These are phyloP conservation scores for Drosophila dunni DNA, from an alignment of 1,140 invertebrate genomes.

Conservation along the genomic window DNA sequence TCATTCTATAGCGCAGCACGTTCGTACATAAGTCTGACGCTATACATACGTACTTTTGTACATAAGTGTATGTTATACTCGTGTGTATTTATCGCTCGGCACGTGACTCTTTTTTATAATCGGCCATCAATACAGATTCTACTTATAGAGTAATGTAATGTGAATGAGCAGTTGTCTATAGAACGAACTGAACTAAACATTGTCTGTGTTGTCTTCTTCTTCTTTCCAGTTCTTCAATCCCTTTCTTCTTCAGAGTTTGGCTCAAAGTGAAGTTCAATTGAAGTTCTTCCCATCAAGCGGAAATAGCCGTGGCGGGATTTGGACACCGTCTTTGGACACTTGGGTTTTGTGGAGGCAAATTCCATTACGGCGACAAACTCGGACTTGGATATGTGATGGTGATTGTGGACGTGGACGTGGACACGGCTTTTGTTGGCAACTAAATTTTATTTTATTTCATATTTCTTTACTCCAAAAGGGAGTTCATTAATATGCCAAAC, in stretches of 20 bases:
- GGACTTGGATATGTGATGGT: not conserved
- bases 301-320: conserved; percentile 15
- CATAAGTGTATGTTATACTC: conserved; percentile 55
- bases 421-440: conserved; percentile 64
- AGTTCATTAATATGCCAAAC: conserved; percentile 79
- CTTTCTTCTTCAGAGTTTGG: not conserved
- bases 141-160: conserved; percentile 13
- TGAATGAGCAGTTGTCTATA: not conserved
- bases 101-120: conserved; percentile 79
- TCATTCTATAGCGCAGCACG: conserved; percentile 40
- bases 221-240: no score
- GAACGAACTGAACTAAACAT: not conserved
- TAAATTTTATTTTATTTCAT: conserved; percentile 78
- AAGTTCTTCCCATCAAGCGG: conserved; percentile 15
- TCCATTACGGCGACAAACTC: conserved; percentile 38
- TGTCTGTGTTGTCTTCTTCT: not conserved
- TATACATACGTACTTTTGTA: not conserved
- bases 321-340: conserved; percentile 35
- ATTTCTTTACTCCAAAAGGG: conserved; percentile 73
- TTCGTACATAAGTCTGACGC: not conserved
- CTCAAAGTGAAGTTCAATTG: conserved; percentile 5
- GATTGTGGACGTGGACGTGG: conserved; percentile 43
- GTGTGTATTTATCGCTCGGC: conserved; percentile 49
- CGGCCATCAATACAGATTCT: conserved; percentile 55
- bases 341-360: conserved; percentile 30